Conservation (phyloP, 1,140 invertebrate species). For the Bombus balteatus region DNA sequence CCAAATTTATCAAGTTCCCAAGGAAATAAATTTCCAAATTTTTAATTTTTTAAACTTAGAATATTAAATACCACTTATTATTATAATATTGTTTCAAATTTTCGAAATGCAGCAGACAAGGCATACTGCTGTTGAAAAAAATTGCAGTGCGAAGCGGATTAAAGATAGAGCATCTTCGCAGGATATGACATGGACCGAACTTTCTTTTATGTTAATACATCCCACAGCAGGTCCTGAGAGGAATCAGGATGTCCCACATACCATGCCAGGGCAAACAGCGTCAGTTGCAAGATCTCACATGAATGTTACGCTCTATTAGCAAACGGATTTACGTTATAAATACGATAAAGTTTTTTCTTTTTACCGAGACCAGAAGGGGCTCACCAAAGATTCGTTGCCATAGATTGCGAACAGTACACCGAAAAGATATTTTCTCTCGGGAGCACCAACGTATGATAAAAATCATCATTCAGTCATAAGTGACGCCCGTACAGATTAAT, state of each 20-base stretch:
- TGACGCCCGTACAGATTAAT: not conserved
- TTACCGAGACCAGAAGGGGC: not conserved
- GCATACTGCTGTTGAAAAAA: not conserved
- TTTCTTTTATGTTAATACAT: conserved; percentile 64
- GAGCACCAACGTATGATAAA: not conserved
- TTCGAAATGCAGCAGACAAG: not conserved
- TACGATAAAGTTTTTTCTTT: conserved; percentile 13
- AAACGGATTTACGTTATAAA: conserved; percentile 34
- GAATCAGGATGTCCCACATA: conserved; percentile 58
- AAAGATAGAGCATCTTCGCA: not conserved
- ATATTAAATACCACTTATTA: not conserved
- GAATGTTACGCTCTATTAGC: conserved; percentile 73
- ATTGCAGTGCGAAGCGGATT: not conserved
- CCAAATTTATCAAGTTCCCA: too few relatives aligned
- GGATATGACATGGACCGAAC: not conserved
- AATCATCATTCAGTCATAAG: not conserved
- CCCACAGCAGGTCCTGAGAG: conserved; percentile 22
- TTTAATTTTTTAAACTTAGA: too few relatives aligned
- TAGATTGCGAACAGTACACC: not conserved
- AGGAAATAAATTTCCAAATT: too few relatives aligned
- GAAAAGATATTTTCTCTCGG: conserved; percentile 1
- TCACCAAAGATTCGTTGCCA: not conserved
- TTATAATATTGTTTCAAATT: not conserved
- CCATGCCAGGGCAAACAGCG: conserved; percentile 12
- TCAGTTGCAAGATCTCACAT: conserved; percentile 19